Evolutionary conservation across 2,797 vertebrate genomes (phyloP).

Genomic region (Hapalemur alaotrensis): DNA sequence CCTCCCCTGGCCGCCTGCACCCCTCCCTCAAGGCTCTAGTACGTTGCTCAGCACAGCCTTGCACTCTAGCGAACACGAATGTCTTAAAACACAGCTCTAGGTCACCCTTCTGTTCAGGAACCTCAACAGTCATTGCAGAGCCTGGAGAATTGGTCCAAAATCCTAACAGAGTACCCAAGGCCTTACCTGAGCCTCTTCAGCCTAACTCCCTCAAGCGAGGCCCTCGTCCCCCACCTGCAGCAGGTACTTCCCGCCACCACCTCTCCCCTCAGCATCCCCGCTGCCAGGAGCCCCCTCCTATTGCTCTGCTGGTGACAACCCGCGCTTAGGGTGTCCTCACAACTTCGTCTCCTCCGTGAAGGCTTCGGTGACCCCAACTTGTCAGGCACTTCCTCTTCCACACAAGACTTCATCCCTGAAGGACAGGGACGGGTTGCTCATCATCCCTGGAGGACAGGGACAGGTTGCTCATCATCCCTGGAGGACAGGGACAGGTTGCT

Average conservation of each 20-base stretch:
- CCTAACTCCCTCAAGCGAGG: background rate
- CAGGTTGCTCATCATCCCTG: background rate
- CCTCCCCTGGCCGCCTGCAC: accelerated
- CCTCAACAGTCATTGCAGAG: background rate
- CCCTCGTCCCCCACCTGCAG: accelerated
- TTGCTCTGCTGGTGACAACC: accelerated
- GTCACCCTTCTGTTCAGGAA: background rate
- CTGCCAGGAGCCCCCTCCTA: background rate
- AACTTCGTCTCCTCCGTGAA: background rate
- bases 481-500: too few relatives aligned
- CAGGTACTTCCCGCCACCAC: accelerated
- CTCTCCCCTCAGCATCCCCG: accelerated
- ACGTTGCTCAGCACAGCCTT: accelerated
- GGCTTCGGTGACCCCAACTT: background rate
- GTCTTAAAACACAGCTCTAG: background rate
- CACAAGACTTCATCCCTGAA: background rate
- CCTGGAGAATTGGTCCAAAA: background rate
- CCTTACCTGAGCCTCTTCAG: background rate
- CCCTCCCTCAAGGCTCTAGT: background rate
- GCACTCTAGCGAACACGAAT: accelerated
- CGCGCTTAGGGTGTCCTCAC: background rate
- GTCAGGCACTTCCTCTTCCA: background rate
- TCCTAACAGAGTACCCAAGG: background rate
- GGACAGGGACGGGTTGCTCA: too few relatives aligned
- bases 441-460: background rate